phyloP scores from a whole-genome alignment of 2,888 invertebrate genomes.

The Theristus sp. region DNA sequence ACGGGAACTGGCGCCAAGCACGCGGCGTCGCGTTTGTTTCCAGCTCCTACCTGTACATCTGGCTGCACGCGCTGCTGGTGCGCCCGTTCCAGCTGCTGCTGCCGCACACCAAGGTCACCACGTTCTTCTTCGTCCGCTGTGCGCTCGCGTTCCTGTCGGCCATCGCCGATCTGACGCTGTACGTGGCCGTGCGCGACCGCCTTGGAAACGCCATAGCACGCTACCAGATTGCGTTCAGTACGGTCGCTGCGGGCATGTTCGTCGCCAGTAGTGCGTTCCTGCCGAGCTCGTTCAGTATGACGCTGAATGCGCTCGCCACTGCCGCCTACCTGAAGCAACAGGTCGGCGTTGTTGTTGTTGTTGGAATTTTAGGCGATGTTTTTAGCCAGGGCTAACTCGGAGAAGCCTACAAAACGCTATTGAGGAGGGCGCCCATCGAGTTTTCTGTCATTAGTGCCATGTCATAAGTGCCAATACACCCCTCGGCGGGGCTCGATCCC shows the following conservation, averaged over 20 bases:
- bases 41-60: slow-evolving; percentile 68
- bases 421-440: too few relatives aligned
- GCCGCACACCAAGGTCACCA: slow-evolving; percentile 36
- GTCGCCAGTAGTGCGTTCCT: slow-evolving; percentile 63
- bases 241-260: slow-evolving; percentile 78
- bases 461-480: too few relatives aligned
- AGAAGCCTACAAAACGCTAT: too few relatives aligned
- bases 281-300: slow-evolving; percentile 86
- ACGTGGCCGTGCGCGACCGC: slow-evolving; percentile 45
- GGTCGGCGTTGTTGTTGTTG: too few relatives aligned
- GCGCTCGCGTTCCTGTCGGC: slow-evolving; percentile 60
- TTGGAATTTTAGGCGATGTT: too few relatives aligned
- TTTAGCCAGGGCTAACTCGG: too few relatives aligned
- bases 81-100: slow-evolving; percentile 11
- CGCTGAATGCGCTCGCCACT: slow-evolving; percentile 58
- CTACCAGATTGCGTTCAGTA: slow-evolving; percentile 16
- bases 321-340: slow-evolving; percentile 65
- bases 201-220: slow-evolving; percentile 7
- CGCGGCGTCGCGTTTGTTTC: too few relatives aligned
- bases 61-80: slow-evolving; percentile 44
- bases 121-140: slow-evolving; percentile 64
- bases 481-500: too few relatives aligned
- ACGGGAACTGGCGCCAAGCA: too few relatives aligned
- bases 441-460: too few relatives aligned
- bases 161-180: slow-evolving; percentile 62